phyloP scores from a whole-genome alignment of 2,113 vertebrate genomes.

The Bos indicus region DNA sequence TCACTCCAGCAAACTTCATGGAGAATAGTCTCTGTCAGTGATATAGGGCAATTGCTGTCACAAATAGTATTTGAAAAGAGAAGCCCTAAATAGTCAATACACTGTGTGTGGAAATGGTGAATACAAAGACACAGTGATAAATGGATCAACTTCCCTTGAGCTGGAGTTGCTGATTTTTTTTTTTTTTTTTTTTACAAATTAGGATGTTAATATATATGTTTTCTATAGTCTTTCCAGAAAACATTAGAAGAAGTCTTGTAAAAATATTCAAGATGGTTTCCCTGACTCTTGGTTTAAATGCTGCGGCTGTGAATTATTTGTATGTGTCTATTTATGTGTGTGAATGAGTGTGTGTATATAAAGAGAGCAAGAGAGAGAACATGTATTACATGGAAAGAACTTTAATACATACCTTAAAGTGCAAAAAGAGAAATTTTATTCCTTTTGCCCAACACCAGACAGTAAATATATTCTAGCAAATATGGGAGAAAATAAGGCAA shows the following conservation, averaged over 20 bases:
- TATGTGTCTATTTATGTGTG: background rate
- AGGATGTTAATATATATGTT: constrained; percentile 63
- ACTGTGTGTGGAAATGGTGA: constrained; percentile 44
- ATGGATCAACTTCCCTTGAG: constrained; percentile 56
- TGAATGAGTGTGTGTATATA: background rate
- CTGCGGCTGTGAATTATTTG: background rate
- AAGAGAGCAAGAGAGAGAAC: background rate
- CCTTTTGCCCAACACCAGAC: background rate
- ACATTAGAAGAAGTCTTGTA: constrained; percentile 3
- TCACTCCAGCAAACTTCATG: constrained; percentile 76
- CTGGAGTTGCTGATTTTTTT: background rate
- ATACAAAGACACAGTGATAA: constrained; percentile 52
- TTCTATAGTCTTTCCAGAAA: constrained; percentile 41
- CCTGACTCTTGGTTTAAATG: background rate
- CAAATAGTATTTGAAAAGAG: constrained; percentile 57
- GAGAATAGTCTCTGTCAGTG: constrained; percentile 36
- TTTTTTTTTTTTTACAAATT: constrained; percentile 30
- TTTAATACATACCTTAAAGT: background rate
- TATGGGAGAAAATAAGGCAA: background rate
- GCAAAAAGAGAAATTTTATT: background rate
- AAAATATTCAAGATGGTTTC: constrained; percentile 52
- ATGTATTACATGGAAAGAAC: constrained; percentile 33
- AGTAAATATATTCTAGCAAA: background rate
- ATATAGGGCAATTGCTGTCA: constrained; percentile 65
- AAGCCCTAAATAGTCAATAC: constrained; percentile 58